Percentiles rank a stretch among this genome's conserved stretches.
Conservation (phyloP, 2,888 invertebrate species). For the Athalia cordata region DNA sequence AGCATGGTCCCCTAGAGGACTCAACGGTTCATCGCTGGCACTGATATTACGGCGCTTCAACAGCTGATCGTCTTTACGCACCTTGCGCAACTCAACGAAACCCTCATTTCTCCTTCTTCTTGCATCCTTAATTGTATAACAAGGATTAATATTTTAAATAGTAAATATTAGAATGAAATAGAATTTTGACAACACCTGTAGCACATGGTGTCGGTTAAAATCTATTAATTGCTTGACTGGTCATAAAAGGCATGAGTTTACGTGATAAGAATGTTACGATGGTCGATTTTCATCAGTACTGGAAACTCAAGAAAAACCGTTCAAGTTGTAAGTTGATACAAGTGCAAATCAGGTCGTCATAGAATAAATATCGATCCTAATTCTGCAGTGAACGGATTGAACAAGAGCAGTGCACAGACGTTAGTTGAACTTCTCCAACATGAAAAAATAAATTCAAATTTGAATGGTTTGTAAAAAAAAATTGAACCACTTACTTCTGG, state of each 20-base stretch:
- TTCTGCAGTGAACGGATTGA: too few relatives aligned
- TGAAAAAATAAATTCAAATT: not conserved
- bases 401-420: not conserved
- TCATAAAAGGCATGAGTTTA: too few relatives aligned
- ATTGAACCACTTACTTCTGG: slow-evolving; percentile 79
- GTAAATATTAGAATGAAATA: not conserved
- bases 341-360: too few relatives aligned
- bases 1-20: slow-evolving; percentile 73
- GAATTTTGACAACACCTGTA: not conserved
- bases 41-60: slow-evolving; percentile 91
- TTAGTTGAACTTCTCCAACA: not conserved
- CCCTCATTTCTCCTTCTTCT: slow-evolving; percentile 92
- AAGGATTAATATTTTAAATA: not conserved
- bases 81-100: slow-evolving; percentile 93
- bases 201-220: too few relatives aligned
- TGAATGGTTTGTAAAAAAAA: not conserved
- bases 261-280: too few relatives aligned
- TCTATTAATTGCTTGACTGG: too few relatives aligned
- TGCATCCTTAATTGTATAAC: slow-evolving; percentile 80
- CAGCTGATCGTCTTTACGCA: slow-evolving; percentile 94
- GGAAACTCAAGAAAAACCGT: too few relatives aligned
- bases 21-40: slow-evolving; percentile 74
- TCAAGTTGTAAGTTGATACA: too few relatives aligned
- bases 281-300: too few relatives aligned
- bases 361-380: too few relatives aligned